Percentiles rank a stretch among this genome's conserved stretches.
These are phyloP conservation scores for Cyphomyrus plagiostoma DNA, from an alignment of 2,113 vertebrate species.

Conservation along the genomic window DNA sequence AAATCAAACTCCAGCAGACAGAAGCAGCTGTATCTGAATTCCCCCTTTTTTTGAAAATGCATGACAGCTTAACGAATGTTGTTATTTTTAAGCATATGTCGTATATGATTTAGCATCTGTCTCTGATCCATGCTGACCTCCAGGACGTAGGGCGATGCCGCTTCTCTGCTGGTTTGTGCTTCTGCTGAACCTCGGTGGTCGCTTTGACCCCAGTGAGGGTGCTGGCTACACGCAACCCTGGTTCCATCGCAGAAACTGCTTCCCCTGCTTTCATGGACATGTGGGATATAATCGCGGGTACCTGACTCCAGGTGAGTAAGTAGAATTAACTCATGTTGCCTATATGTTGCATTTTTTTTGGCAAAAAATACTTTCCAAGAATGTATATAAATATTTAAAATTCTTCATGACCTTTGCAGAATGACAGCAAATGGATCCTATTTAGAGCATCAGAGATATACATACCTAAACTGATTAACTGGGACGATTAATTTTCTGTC, in stretches of 20 bases:
- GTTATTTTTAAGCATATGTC: neutral
- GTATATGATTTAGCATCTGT: slow-evolving; percentile 11
- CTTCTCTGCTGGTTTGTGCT: slow-evolving; percentile 28
- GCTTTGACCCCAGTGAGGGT: slow-evolving; percentile 34
- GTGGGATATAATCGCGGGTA: slow-evolving; percentile 38
- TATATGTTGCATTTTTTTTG: neutral
- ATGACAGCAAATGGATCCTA: neutral
- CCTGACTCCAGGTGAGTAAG: slow-evolving; percentile 54
- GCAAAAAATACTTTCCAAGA: neutral
- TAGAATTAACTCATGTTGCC: neutral
- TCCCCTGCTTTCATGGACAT: slow-evolving; percentile 56
- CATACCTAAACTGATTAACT: neutral
- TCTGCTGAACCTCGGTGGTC: slow-evolving; percentile 45
- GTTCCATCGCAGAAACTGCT: slow-evolving; percentile 66
- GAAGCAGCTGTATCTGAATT: neutral
- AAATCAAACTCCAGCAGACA: neutral
- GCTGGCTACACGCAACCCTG: slow-evolving; percentile 44
- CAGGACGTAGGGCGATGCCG: slow-evolving; percentile 22
- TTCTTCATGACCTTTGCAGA: neutral
- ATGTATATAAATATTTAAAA: neutral
- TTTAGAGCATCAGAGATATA: neutral
- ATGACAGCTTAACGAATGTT: neutral
- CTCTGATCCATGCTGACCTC: slow-evolving; percentile 13
- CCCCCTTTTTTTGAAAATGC: neutral
- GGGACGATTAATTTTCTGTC: neutral